Conservation (phyloP, 2,888 invertebrate species). For the Lasioglossum calceatum region DNA sequence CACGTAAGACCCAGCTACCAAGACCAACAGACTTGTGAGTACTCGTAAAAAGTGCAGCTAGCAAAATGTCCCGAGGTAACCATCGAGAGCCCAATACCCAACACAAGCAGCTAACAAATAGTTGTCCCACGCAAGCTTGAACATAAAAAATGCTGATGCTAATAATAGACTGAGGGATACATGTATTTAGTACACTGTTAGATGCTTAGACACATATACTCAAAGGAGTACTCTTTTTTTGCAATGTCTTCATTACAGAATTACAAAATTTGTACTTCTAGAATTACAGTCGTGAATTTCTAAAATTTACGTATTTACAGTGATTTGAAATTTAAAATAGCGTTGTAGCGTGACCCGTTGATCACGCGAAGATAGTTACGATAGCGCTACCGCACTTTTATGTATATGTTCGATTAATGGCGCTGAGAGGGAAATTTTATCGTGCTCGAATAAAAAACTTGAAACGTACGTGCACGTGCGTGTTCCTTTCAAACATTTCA, state of each 20-base stretch:
- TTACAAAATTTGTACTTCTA: background rate
- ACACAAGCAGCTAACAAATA: slow-evolving; percentile 79
- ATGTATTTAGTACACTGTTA: slow-evolving; percentile 1
- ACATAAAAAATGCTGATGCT: slow-evolving; percentile 57
- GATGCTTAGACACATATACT: background rate
- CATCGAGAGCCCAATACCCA: slow-evolving; percentile 81
- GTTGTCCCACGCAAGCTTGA: slow-evolving; percentile 80
- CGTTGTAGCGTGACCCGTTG: no score
- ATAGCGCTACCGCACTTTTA: no score
- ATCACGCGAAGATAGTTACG: no score
- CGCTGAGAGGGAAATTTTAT: no score
- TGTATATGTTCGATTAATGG: no score
- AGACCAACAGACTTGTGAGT: slow-evolving; percentile 82
- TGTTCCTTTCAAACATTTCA: no score
- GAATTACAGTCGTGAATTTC: background rate
- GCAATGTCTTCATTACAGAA: background rate
- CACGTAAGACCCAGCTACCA: slow-evolving; percentile 81
- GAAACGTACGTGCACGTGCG: no score
- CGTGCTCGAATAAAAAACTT: no score
- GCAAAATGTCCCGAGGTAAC: slow-evolving; percentile 77
- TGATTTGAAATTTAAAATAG: background rate
- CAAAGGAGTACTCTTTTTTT: background rate
- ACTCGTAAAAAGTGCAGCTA: slow-evolving; percentile 81
- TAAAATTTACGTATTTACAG: background rate
- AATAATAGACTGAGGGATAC: slow-evolving; percentile 9